A percentile compares a stretch with the other conserved stretches of the same genome.
These are phyloP conservation scores for Stenodema calcarata DNA, from an alignment of 2,888 invertebrate species.

Conservation along the genomic window DNA sequence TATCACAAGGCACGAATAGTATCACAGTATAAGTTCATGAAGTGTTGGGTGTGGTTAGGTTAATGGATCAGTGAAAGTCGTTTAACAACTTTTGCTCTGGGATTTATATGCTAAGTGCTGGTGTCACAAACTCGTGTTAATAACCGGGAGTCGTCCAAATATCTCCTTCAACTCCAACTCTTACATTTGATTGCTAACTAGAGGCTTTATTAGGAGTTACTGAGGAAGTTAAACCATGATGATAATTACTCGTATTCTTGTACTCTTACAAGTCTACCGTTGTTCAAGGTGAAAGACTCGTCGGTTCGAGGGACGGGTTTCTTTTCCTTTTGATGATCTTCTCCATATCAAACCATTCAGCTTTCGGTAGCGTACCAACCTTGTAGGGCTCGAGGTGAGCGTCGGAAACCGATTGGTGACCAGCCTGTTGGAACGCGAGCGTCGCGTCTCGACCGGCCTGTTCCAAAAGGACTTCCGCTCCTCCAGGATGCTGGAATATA, in stretches of 20 bases:
- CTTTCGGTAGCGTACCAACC: conserved; percentile 40
- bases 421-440: conserved; percentile 50
- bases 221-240: too few relatives aligned
- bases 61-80: too few relatives aligned
- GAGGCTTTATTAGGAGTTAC: too few relatives aligned
- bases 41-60: too few relatives aligned
- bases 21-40: neutral
- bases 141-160: too few relatives aligned
- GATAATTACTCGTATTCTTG: too few relatives aligned
- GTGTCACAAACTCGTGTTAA: too few relatives aligned
- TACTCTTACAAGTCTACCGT: neutral
- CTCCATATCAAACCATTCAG: conserved; percentile 38
- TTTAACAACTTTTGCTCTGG: too few relatives aligned
- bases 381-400: conserved; percentile 38
- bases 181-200: too few relatives aligned
- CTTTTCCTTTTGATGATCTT: neutral
- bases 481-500: conserved; percentile 52
- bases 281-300: neutral
- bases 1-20: neutral
- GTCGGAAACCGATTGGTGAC: conserved; percentile 43
- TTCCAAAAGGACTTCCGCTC: conserved; percentile 51
- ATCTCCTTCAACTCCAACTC: too few relatives aligned
- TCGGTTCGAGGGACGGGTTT: neutral
- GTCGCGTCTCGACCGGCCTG: conserved; percentile 51
- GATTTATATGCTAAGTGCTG: too few relatives aligned